Base-by-base conservation (phyloP, 1,140 invertebrate species). In the Euwallacea fornicatus region DNA sequence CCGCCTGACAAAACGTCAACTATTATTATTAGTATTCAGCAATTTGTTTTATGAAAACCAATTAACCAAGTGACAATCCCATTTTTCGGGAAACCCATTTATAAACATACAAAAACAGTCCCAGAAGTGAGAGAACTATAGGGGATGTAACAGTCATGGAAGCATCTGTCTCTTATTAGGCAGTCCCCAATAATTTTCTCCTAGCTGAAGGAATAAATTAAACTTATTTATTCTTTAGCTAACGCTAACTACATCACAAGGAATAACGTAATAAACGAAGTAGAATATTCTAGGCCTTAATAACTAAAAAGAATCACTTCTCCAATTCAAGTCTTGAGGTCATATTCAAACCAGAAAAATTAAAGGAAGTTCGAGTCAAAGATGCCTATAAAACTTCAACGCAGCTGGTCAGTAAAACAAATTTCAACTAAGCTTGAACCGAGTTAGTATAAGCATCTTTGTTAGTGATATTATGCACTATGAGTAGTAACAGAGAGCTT, bases 1-100 rank as follows among this genome's bases (percentile, higher is more conserved):
- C 9, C 46, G 46, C 44, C 13, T 50, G 44, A 62, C 21, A 8
- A 69, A 69, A 33, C 54, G 76, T 80, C 77, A 79, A 78, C 78
- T 80, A 82, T 82, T 81, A 82, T 82, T 82, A 82, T 82, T 82
- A 82, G 79, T 82, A 82, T 82, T 82, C 81, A 82, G 81, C 69
- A 42, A 73, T 73, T 77, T 56, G 10, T 16, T 16, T 15, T 9
- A 56, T 13, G 16, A 56, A 56, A 56, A 56, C 16, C 46, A 50
- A 50, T 50, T 33, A 33, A 33, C 21, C 21, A 33, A 33, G 21
- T 33, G 21, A 33, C 21, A 33, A 33, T 33, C 21, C 21, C 21
- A 33, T 33, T 33, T 33, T 33, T 33, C 21, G 4, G 21, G 21
- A 33, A 33, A 33, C 21, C 21, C 21, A 33, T 33, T 33, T 33